Evolutionary conservation across 2,113 vertebrate species (phyloP), one percentile per base, ranked within the genome.

Genomic region (Elephas maximus): DNA sequence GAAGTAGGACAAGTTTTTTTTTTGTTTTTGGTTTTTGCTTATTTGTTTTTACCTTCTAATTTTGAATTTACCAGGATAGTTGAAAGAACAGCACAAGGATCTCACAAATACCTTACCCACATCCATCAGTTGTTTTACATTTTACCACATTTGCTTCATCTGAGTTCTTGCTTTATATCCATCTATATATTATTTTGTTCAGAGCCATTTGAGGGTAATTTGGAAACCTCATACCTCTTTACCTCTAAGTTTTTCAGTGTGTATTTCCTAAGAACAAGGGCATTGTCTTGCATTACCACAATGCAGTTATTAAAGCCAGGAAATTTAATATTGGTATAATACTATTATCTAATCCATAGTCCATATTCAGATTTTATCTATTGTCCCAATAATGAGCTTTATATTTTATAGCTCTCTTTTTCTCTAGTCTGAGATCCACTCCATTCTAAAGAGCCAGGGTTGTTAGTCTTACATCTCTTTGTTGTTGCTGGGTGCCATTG

Each of bases 261-360:
- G 7, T 96, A 62, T 71, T 85, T 93, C 9, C 14, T 67, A 96
- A 94, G 91, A 88, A 18, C n/a, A 95, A 94, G 41, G 33, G 63
- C 24, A 62, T 53, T 79, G 26, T 95, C 76, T 85, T 88, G 44
- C 33, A 26, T 86, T 82, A 90, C n/a, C 57, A 90, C 37, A 67
- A 6, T 90, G 37, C 63, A 92, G n/a, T 80, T 60, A 73, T 74
- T 91, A 94, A 96, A 95, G 60, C 60, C 15, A 69, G 48, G 44
- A 62, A 48, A 79, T 87, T 73, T 93, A 92, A 60, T 77, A 76
- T 62, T 69, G 30, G 48, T 14, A 65, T 44, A 69, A 44, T 69
- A 77, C 48, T 91, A 21, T 81, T 95, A 83, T 41, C 3, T 76
- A 67, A 87, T 88, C 91, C 77, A 77, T 91, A 79, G 37, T 94